A percentile compares a stretch with the other conserved stretches of the same genome.
These are phyloP conservation scores for Drosophila pegasa DNA, from an alignment of 2,888 invertebrate genomes.

Conservation along the genomic window DNA sequence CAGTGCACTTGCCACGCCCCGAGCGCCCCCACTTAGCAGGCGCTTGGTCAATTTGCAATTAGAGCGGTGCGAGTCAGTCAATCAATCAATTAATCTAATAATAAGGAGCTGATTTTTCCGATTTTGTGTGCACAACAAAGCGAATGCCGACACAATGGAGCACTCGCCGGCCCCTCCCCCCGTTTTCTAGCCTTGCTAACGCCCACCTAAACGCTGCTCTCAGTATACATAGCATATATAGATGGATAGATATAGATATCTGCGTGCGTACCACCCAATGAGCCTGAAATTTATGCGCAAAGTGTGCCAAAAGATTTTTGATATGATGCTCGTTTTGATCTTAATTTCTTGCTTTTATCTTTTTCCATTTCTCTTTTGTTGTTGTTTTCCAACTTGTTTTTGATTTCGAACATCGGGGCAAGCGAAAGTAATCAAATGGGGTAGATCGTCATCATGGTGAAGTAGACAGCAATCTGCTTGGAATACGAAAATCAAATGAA, in stretches of 20 bases:
- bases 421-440: neutral
- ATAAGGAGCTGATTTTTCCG: slow-evolving; percentile 61
- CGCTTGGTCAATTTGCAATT: slow-evolving; percentile 70
- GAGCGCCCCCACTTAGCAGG: slow-evolving; percentile 12
- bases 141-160: slow-evolving; percentile 47
- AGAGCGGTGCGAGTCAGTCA: slow-evolving; percentile 72
- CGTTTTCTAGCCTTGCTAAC: slow-evolving; percentile 8
- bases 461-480: neutral
- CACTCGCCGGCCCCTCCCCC: neutral
- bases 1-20: slow-evolving; percentile 54
- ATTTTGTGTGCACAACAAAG: slow-evolving; percentile 53
- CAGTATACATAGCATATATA: neutral
- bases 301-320: slow-evolving; percentile 64
- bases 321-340: slow-evolving; percentile 25
- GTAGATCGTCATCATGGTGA: neutral
- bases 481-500: neutral
- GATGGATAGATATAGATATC: neutral
- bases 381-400: slow-evolving; percentile 1
- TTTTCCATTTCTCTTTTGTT: slow-evolving; percentile 1
- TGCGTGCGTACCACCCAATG: slow-evolving; percentile 14
- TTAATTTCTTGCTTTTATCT: slow-evolving; percentile 17
- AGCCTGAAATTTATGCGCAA: slow-evolving; percentile 63
- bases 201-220: slow-evolving; percentile 11
- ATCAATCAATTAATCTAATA: slow-evolving; percentile 79
- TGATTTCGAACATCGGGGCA: slow-evolving; percentile 5